A percentile compares a stretch with the other conserved stretches of the same genome.
phyloP scores from a whole-genome alignment of 2,113 vertebrate species.

The Petrocephalus microphthalmus region DNA sequence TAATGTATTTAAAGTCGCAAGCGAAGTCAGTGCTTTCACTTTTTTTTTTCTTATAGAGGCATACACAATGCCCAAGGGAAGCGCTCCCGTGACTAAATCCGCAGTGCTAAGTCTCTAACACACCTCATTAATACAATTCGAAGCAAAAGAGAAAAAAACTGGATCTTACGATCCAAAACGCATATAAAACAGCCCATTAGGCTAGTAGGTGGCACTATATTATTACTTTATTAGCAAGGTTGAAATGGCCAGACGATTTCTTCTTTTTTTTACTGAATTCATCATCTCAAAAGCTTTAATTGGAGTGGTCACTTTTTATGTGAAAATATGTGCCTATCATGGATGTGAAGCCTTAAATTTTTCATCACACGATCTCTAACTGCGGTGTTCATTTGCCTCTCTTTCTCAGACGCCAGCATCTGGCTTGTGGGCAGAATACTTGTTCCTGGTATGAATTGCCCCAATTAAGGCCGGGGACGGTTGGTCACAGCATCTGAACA shows the following conservation, averaged over 20 bases:
- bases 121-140: slow-evolving; percentile 30
- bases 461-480: slow-evolving; percentile 32
- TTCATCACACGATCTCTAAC: slow-evolving; percentile 30
- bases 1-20: not conserved
- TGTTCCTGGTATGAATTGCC: slow-evolving; percentile 29
- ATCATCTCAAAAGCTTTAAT: slow-evolving; percentile 26
- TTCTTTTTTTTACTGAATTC: slow-evolving; percentile 11
- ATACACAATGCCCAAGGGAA: not conserved
- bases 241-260: slow-evolving; percentile 14
- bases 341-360: slow-evolving; percentile 63
- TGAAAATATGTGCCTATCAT: slow-evolving; percentile 32
- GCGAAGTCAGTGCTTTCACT: not conserved
- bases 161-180: slow-evolving; percentile 28
- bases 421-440: slow-evolving; percentile 22
- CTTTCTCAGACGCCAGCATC: slow-evolving; percentile 8
- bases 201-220: slow-evolving; percentile 22
- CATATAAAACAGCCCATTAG: slow-evolving; percentile 38
- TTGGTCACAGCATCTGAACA: slow-evolving; percentile 30
- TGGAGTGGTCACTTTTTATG: slow-evolving; percentile 32
- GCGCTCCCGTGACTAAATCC: not conserved
- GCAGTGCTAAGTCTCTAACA: slow-evolving; percentile 9
- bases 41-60: not conserved
- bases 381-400: slow-evolving; percentile 20
- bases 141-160: slow-evolving; percentile 9
- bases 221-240: slow-evolving; percentile 15